These are phyloP conservation scores for Microctonus hyperodae DNA, from an alignment of 2,888 invertebrate genomes.

Conservation along the genomic window DNA sequence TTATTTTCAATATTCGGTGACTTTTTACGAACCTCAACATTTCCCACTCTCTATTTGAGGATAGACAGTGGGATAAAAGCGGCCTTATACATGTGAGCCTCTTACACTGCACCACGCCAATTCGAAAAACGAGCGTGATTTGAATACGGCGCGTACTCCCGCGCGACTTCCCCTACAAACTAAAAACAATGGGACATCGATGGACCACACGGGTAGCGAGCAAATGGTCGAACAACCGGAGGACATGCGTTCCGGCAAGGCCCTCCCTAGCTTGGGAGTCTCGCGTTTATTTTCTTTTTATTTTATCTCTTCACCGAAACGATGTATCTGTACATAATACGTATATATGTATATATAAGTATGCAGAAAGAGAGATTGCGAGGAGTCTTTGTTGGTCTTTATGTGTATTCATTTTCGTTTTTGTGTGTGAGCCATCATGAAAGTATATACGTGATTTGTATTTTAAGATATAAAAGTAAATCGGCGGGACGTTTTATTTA, in stretches of 20 bases:
- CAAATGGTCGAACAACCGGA: conserved; percentile 63
- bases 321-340: neutral
- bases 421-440: conserved; percentile 2
- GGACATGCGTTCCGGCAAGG: conserved; percentile 61
- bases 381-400: neutral
- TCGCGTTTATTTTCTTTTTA: conserved; percentile 8
- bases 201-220: conserved; percentile 64
- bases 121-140: conserved; percentile 60
- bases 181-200: conserved; percentile 62
- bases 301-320: conserved; percentile 6
- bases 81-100: conserved; percentile 23
- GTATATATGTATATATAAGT: neutral
- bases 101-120: conserved; percentile 47
- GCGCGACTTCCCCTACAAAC: conserved; percentile 45
- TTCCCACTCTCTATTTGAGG: neutral
- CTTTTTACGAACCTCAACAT: neutral
- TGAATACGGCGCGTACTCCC: conserved; percentile 51
- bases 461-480: conserved; percentile 15
- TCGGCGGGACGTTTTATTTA: conserved; percentile 3
- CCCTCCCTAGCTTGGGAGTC: conserved; percentile 41
- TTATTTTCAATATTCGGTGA: neutral
- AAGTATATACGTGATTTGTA: conserved; percentile 24
- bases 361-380: neutral
- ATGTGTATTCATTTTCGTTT: conserved; percentile 5
- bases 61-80: no score